Base-by-base conservation (phyloP, 2,113 vertebrate species). In the Nerophis lumbriciformis region DNA sequence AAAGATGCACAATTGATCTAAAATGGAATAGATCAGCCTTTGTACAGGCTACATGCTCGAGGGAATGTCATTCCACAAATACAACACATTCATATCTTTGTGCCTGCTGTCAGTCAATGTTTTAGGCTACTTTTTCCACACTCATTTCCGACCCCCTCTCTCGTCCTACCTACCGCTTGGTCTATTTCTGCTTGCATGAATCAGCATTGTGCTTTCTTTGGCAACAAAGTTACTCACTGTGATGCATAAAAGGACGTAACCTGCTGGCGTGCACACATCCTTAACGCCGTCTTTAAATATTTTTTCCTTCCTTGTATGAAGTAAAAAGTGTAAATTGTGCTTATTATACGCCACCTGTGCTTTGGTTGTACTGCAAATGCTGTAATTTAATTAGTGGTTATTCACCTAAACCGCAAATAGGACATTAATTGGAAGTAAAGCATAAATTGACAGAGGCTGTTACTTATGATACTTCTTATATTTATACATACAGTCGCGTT, bases 31-130 rank as follows among this genome's bases (percentile, higher is more conserved):
- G 9, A 11, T 16, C n/a, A 45, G 42, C 42, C 42, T 45, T 45
- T 45, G 38, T 3, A 42, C 9, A 21, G n/a, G 10, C 19, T 57
- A 12, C 44, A 6, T 44, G 39, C n/a, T 44, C 38, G 19, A 11
- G 10, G 12, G 55, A 42, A 10, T 57, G 38, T 11, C 55, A 45
- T 11, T 7, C 16, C 19, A 44, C n/a, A 21, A 57, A 57, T 19
- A 60, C 66, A 65, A 64, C 71, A 71, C 66, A 87, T 77, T 85
- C 73, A 88, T 80, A 65, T 62, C 59, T 85, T 83, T 83, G 81
- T 82, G 73, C 85, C 71, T 67, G 66, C 76, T 75, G 81, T 81
- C 69, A 21, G 73, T 85, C 66, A 74, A 67, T 66, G 16, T 75
- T 88, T 87, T 82, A 88, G 48, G 57, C 48, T 68, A 60, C 70